Base-by-base conservation (phyloP, 2,797 vertebrate genomes). In the Protosalanx chinensis region DNA sequence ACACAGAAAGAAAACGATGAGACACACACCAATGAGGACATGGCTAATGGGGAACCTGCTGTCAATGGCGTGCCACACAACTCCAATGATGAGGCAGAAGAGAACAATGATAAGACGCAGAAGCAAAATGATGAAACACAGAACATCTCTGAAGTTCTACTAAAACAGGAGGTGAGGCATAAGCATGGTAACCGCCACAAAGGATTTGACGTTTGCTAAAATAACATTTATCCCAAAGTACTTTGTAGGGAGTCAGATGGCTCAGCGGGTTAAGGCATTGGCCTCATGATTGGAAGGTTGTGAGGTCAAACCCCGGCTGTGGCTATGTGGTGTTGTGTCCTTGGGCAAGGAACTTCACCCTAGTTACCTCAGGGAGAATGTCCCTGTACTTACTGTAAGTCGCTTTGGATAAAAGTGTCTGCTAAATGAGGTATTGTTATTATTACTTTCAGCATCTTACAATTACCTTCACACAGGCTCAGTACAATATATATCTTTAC, bases 101-200 rank as follows among this genome's bases (percentile, higher is more conserved):
- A 30, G 68, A 27, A 67, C 8, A 61, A 81, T 1, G 72, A 81
- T 7, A 68, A 13, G 27, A 4, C 79, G 3, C 12, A 23, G 7
- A 81, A 83, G 49, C 16, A 65, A 76, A 70, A 74, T 18, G 68
- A 85, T 30, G 71, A 3, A n/a, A 33, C 78, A 3, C 71, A 79
- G 51, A 79, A 84, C 77, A n/a, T 88, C 4, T 91, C 92, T 71
- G 91, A 93, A 18, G 16, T 94, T 75, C 72, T 74, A 1, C 18
- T 92, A 1, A 93, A 92, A 71, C 92, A 88, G 87, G 88, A 94
- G 91, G 93, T 93, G 77, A 85, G 81, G 5, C 27, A 46, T 46
- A 12, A 12, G 7, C 41, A 46, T 46, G 41, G 41, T 46, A 46
- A 5, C 18, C 27, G 15, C 49, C 49, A 56, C 18, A 56, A 56